Evolutionary conservation across 2,797 vertebrate species (phyloP).

Genomic region (Rousettus madagascariensis): DNA sequence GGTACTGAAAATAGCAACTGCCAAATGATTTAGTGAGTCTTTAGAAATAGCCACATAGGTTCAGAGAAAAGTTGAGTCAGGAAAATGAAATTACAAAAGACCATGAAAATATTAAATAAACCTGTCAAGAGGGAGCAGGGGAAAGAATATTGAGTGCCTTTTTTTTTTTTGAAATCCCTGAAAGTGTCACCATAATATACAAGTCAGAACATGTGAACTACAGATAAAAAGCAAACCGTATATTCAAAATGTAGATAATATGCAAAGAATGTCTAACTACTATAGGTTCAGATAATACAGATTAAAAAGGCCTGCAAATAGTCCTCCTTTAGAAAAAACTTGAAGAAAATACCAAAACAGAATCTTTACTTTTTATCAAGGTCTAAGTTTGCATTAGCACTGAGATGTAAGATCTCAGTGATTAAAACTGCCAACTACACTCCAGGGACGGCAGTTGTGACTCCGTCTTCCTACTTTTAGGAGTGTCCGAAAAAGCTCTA

Average conservation of each 20-base stretch:
- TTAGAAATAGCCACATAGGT: not conserved
- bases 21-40: not conserved
- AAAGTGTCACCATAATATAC: not conserved
- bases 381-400: not conserved
- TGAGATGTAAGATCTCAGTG: not conserved
- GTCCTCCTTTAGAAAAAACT: not conserved
- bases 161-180: not conserved
- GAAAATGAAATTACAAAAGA: conserved; percentile 8
- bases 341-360: not conserved
- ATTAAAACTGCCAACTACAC: not conserved
- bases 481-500: not conserved
- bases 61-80: not conserved
- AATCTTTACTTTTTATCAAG: not conserved
- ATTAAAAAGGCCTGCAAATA: not conserved
- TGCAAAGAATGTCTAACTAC: not conserved
- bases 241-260: not conserved
- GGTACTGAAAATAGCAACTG: not conserved
- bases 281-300: not conserved
- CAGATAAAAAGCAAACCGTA: not conserved
- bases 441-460: rapidly evolving
- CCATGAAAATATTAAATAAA: conserved; percentile 13
- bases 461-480: not conserved
- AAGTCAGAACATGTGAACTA: not conserved
- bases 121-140: not conserved
- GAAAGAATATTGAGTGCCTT: not conserved